Evolutionary conservation across 2,888 invertebrate species (phyloP).

Genomic region (Germaria angustata): DNA sequence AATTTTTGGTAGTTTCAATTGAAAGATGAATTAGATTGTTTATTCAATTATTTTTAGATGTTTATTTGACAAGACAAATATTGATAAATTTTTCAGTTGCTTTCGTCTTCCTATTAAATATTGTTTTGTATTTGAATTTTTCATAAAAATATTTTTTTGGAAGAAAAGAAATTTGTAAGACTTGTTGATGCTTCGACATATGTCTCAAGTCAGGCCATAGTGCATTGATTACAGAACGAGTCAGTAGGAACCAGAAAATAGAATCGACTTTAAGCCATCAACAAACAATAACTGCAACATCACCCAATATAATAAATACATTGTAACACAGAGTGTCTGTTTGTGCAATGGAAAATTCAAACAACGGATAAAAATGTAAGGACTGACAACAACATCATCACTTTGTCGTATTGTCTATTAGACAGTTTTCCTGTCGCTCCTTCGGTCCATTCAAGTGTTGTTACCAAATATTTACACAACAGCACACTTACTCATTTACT

Average conservation of each 20-base stretch:
- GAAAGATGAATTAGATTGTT: too few relatives aligned
- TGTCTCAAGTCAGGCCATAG: background rate
- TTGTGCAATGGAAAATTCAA: background rate
- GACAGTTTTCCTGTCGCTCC: slow-evolving; percentile 1
- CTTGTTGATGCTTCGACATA: background rate
- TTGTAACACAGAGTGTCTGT: background rate
- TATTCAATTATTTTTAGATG: too few relatives aligned
- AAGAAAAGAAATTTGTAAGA: too few relatives aligned
- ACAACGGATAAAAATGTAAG: background rate
- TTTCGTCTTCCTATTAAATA: too few relatives aligned
- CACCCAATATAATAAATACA: background rate
- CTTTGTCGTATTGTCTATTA: slow-evolving; percentile 21
- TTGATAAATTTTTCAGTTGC: too few relatives aligned
- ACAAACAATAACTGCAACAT: slow-evolving; percentile 28
- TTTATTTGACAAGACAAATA: too few relatives aligned
- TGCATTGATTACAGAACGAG: slow-evolving; percentile 39
- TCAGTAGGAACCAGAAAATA: slow-evolving; percentile 24
- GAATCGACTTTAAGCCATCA: slow-evolving; percentile 41
- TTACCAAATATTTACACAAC: slow-evolving; percentile 36
- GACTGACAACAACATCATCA: slow-evolving; percentile 40
- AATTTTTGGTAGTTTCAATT: too few relatives aligned
- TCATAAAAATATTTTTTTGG: too few relatives aligned
- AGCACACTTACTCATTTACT: background rate
- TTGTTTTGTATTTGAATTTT: too few relatives aligned
- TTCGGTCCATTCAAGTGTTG: slow-evolving; percentile 8